phyloP scores from a whole-genome alignment of 2,113 vertebrate genomes.

The Cardinalis cardinalis region DNA sequence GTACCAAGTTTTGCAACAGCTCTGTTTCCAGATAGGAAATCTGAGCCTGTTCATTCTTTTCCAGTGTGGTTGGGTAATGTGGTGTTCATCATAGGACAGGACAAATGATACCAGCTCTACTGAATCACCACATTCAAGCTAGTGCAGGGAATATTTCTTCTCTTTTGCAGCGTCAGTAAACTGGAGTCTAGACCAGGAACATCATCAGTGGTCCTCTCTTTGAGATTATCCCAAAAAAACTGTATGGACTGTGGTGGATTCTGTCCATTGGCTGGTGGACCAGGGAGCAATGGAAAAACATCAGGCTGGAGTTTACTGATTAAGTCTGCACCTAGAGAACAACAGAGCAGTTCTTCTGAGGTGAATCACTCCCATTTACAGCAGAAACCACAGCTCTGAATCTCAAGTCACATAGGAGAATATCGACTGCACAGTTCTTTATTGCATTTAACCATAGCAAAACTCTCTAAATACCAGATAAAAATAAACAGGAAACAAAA shows the following conservation, averaged over 20 bases:
- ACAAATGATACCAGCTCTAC: neutral
- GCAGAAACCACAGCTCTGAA: neutral
- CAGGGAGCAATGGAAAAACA: neutral
- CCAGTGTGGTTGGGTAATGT: neutral
- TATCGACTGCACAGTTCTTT: neutral
- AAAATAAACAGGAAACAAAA: neutral
- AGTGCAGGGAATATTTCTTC: neutral
- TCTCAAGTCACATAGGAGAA: neutral
- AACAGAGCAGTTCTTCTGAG: neutral
- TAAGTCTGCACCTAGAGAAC: neutral
- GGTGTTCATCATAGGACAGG: neutral
- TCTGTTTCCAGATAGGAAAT: neutral
- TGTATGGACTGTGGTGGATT: neutral
- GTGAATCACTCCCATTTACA: neutral
- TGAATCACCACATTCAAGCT: neutral
- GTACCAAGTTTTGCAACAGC: neutral
- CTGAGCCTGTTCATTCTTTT: neutral
- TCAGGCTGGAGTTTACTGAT: neutral
- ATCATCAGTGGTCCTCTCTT: neutral
- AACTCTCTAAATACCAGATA: neutral
- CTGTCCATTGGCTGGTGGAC: neutral
- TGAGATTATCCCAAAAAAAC: neutral
- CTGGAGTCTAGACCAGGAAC: neutral
- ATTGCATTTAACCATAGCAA: neutral
- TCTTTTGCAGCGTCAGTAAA: neutral